Evolutionary conservation across 64 coral and sea anemone genomes (phyloP), one percentile per base, ranked within the genome.

Genomic region (Porites australiensis): DNA sequence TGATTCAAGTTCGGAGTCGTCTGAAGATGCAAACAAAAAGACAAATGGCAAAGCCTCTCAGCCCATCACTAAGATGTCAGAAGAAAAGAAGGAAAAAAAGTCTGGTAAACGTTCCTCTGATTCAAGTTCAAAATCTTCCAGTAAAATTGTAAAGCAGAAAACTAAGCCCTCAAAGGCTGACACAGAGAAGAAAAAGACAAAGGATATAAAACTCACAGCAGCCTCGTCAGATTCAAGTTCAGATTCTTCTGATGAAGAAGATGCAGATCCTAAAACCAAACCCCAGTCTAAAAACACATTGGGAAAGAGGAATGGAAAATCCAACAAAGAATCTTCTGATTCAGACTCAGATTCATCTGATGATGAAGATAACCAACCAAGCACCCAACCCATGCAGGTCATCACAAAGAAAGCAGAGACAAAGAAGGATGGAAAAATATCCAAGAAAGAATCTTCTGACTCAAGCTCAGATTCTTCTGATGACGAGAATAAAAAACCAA

Each of bases 71-170:
- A 66, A 19, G 3, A 47, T 58, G 46, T 51, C 44, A 16, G n/a
- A 8, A 8, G 66, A 22, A 23, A 27, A 19, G 46, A 77, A 46
- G 7, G 27, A 61, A 14, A 13, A 8, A 1, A 77, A 78, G 18
- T 10, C 50, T 8, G 58, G 58, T 59, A 59, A 14, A 43, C 69
- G 9, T 22, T 61, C 85, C n/a, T 62, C 91, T 44, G 90, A 79
- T 58, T 92, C 90, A 3, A 92, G 68, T 51, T 92, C 90, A 65
- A 80, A 92, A 48, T 72, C 45, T 7, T 92, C 90, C 22, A 81
- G 70, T 48, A 70, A 59, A 6, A 27, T 22, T 57, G 79, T 65
- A 23, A 77, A 19, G 3, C 8, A 46, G 3, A 46, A 61, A 57
- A 21, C 53, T 69, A 71, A 72, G 19, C 2, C 49, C 54, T 14